These are phyloP conservation scores for Pangasius sanitwongsei DNA, from an alignment of 2,797 vertebrate genomes.

Conservation along the genomic window DNA sequence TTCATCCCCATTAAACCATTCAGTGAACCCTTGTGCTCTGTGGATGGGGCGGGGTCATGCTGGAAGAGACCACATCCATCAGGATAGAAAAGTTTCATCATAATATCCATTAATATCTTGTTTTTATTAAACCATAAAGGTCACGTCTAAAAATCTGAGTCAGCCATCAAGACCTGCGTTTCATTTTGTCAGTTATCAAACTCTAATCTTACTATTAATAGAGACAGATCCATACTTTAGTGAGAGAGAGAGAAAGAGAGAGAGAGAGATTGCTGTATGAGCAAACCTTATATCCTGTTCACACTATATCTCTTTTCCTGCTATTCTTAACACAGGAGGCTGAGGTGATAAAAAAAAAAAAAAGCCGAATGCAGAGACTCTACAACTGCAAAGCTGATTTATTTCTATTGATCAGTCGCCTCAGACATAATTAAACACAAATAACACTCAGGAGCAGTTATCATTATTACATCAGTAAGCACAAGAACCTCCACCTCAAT, in stretches of 20 bases:
- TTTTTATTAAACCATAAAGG: neutral
- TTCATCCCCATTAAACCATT: neutral
- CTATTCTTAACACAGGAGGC: neutral
- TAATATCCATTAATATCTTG: neutral
- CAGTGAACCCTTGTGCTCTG: neutral
- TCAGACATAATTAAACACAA: slow-evolving; percentile 22
- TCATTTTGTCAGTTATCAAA: neutral
- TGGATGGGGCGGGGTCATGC: neutral
- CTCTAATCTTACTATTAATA: neutral
- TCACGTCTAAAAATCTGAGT: neutral
- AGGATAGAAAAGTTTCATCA: neutral
- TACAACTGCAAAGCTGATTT: neutral
- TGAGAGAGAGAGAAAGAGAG: neutral
- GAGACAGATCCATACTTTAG: neutral
- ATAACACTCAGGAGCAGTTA: slow-evolving; percentile 7
- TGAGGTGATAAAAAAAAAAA: neutral
- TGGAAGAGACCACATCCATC: neutral
- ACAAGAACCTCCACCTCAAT: slow-evolving; percentile 4
- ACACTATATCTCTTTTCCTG: neutral
- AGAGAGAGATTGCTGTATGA: neutral
- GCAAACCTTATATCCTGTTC: neutral
- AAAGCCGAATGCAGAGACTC: neutral
- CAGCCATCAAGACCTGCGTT: neutral
- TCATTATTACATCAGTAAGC: slow-evolving; percentile 19
- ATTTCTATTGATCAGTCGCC: slow-evolving; percentile 8